Evolutionary conservation across 2,888 invertebrate genomes (phyloP).

Genomic region (Idaea dimidiata): DNA sequence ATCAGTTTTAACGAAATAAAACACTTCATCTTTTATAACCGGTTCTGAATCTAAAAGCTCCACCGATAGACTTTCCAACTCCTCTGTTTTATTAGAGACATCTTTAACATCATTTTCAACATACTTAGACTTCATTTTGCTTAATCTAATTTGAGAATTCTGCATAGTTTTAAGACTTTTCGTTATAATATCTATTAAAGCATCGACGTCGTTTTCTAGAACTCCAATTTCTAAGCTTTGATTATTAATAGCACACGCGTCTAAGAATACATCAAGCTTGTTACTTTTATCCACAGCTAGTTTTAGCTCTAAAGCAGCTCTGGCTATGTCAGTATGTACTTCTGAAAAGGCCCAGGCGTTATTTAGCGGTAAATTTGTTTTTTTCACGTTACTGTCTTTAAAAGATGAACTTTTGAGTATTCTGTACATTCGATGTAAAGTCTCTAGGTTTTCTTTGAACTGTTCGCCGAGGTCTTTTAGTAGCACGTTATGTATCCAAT

Average conservation of each 20-base stretch:
- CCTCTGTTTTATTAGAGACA: conserved; percentile 33
- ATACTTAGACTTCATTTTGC: conserved; percentile 58
- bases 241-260: conserved; percentile 64
- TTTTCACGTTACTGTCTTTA: conserved; percentile 45
- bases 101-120: conserved; percentile 29
- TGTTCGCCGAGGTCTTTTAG: conserved; percentile 49
- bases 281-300: conserved; percentile 60
- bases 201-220: conserved; percentile 64
- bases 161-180: conserved; percentile 60
- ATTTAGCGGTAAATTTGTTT: conserved; percentile 49
- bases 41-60: conserved; percentile 44
- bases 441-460: conserved; percentile 52
- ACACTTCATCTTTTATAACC: conserved; percentile 70
- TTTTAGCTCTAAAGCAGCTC: conserved; percentile 62
- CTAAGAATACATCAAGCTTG: conserved; percentile 65
- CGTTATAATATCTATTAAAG: conserved; percentile 57
- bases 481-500: conserved; percentile 64
- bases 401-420: conserved; percentile 62
- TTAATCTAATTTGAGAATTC: conserved; percentile 60
- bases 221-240: conserved; percentile 58
- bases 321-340: conserved; percentile 63
- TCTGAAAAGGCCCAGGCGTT: conserved; percentile 70
- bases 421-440: conserved; percentile 66
- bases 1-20: conserved; percentile 69
- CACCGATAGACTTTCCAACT: conserved; percentile 39